Base-by-base conservation (phyloP, 2,888 invertebrate species). In the Mythimna vitellina region DNA sequence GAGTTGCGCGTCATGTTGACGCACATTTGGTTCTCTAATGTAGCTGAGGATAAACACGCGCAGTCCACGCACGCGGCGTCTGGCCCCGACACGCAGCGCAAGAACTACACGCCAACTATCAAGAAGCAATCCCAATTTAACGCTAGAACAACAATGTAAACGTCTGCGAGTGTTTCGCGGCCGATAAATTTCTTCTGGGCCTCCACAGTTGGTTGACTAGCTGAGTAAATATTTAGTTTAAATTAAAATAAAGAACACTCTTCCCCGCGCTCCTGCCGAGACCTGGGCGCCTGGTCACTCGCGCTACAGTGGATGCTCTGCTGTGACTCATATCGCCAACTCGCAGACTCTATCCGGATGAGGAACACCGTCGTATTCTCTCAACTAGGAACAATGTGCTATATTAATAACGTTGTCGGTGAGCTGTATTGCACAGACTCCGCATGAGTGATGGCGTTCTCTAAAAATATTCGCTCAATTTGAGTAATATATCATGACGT, bases 191-290 rank as follows among this genome's bases (percentile, higher is more conserved):
- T 70, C 54, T 73, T 65, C 9, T 29, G 51, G 60, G 70, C 54
- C 38, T 70, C 67, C 32, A 25, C 65, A 51, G 69, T 62, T 57
- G 38, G 69, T 62, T 57, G 65, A 63, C 72, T 60, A 14, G 61
- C 22, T 22, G 38, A 54, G 61, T 81, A 72, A 81, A 81, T 81
- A 79, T 81, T 81, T 81, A 81, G 49, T 64, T 75, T 51, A 64
- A 38, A 76, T 67, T 65, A 56, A 65, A 46, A 76, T 67, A 46
- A 32, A 66, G 60, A 74, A 25, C 42, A 56, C 29, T 68, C 32
- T 17, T 56, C 35, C 54, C n/a, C 25, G 57, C 25, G 32, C 14
- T 60, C 20, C 17, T 46, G 42, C 14, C 29, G 63, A 29, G 25
- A 9, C 14, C 54, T 35, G 29, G 2, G n/a, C 29, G 12, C 22